Conservation (phyloP, 2,113 vertebrate genomes). For the Cervus canadensis region DNA sequence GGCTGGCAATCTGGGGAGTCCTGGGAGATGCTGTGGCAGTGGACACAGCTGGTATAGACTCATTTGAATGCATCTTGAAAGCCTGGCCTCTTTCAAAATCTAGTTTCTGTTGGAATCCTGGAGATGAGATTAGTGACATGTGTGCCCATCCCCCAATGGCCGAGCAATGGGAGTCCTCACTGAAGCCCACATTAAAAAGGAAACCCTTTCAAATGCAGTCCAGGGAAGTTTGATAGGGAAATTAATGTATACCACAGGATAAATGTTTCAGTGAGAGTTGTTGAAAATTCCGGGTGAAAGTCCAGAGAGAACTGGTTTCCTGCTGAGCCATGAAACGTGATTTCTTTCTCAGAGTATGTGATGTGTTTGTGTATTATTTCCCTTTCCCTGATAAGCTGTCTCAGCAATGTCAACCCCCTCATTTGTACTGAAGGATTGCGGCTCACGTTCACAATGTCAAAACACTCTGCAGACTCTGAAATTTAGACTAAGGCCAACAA, state of each 20-base stretch:
- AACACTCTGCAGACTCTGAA: slow-evolving; percentile 26
- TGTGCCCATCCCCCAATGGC: background rate
- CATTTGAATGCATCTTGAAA: background rate
- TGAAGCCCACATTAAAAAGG: background rate
- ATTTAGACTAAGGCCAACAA: background rate
- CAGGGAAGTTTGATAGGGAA: background rate
- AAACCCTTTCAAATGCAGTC: background rate
- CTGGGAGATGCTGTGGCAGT: background rate
- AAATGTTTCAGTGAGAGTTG: background rate
- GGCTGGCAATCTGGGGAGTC: background rate
- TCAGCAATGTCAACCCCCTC: slow-evolving; percentile 31
- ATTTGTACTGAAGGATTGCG: slow-evolving; percentile 17
- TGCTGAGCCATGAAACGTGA: slow-evolving; percentile 61
- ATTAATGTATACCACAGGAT: background rate
- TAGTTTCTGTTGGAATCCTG: background rate
- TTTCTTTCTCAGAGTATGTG: slow-evolving; percentile 46
- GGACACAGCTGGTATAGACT: background rate
- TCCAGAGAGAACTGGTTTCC: slow-evolving; percentile 37
- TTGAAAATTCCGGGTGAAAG: slow-evolving; percentile 1
- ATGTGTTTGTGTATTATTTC: slow-evolving; percentile 46
- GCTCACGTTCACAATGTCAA: slow-evolving; percentile 53
- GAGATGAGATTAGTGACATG: background rate
- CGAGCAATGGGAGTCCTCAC: background rate
- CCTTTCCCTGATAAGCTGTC: slow-evolving; percentile 62
- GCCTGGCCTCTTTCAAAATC: background rate